A percentile compares a stretch with the other conserved stretches of the same genome.
phyloP scores from a whole-genome alignment of 2,888 invertebrate species.

The Hecatera dysodea region DNA sequence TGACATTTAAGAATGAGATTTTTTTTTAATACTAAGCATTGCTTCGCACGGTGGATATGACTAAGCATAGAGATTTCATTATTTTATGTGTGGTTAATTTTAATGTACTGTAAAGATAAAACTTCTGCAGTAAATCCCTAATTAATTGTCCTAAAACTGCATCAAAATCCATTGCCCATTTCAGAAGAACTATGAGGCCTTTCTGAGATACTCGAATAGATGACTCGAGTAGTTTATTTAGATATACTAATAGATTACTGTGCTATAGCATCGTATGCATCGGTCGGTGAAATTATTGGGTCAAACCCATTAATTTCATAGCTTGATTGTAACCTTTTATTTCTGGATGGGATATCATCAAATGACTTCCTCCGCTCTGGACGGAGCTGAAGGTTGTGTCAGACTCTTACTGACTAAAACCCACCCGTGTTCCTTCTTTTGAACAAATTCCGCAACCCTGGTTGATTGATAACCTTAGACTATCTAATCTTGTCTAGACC shows the following conservation, averaged over 20 bases:
- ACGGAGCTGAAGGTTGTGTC: no score
- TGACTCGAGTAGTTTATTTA: no score
- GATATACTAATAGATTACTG: not conserved
- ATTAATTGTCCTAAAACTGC: not conserved
- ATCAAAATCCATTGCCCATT: not conserved
- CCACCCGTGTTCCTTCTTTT: no score
- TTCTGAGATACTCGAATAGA: not conserved
- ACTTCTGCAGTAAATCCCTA: not conserved
- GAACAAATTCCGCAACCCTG: no score
- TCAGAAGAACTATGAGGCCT: not conserved
- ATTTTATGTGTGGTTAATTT: not conserved
- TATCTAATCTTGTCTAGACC: not conserved
- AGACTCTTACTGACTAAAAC: no score
- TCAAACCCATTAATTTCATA: no score
- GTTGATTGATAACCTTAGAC: not conserved
- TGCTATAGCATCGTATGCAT: not conserved
- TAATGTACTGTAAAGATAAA: not conserved
- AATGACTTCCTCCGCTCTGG: no score
- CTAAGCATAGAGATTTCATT: not conserved
- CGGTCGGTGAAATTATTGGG: no score
- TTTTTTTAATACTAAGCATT: no score
- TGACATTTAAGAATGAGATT: no score
- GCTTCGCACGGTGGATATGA: not conserved
- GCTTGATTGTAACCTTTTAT: no score
- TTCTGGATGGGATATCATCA: no score